Conservation (phyloP, 2,113 vertebrate genomes). For the Propithecus coquereli region DNA sequence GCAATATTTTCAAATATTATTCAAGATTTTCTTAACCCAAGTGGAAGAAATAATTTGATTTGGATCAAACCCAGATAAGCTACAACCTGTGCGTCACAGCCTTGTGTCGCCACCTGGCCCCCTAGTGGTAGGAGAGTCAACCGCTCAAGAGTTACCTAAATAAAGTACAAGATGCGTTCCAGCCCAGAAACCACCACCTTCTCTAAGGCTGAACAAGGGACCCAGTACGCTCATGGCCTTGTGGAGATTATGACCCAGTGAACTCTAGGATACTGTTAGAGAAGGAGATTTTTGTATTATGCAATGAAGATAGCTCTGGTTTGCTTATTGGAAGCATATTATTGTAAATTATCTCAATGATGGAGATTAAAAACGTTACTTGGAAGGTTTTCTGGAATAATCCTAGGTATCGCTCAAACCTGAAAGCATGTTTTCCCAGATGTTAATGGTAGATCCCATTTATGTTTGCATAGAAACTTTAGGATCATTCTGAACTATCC, state of each 20-base stretch:
- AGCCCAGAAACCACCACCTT: background rate
- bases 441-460: background rate
- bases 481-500: background rate
- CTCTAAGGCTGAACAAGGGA: background rate
- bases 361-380: background rate
- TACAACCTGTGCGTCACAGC: background rate
- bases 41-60: background rate
- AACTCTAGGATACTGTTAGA: accelerated
- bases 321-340: background rate
- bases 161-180: background rate
- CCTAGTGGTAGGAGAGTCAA: accelerated
- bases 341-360: background rate
- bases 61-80: background rate
- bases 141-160: background rate
- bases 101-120: background rate
- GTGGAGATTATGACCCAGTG: background rate
- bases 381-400: background rate
- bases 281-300: background rate
- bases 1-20: background rate
- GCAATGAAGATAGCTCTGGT: background rate
- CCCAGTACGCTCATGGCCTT: background rate
- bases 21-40: background rate
- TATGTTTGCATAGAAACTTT: background rate
- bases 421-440: background rate
- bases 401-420: background rate